Base-by-base conservation (phyloP, 2,888 invertebrate species). In the Drosophila silvestris region DNA sequence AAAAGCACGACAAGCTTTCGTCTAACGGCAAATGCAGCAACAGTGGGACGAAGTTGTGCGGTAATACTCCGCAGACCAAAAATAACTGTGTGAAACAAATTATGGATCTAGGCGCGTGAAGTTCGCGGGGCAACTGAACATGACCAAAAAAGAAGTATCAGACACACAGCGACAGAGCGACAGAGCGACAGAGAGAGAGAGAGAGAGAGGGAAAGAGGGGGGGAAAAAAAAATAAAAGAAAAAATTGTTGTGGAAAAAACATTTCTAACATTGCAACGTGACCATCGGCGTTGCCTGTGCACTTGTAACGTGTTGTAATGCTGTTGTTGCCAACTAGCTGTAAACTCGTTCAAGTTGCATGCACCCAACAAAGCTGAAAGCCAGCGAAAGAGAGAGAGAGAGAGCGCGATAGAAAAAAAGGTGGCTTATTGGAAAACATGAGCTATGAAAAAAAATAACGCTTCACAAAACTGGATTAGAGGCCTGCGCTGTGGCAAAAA, bases 211-310 rank as follows among this genome's bases (percentile, higher is more conserved):
- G n/a, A 10, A 5, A 41, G 22, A 53, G n/a, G 5, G 28, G 51
- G n/a, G 26, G 26, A 28, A 19, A 3, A 7, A 7, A 44, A 22
- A 44, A 33, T 33, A 33, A 50, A 28, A 9, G 6, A n/a, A 54
- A 28, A 33, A 53, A n/a, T 16, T 51, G 54, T 60, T 52, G 28
- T 54, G 30, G 33, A 52, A 61, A 62, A 65, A 65, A 65, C 54
- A 72, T 77, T 74, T 76, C 83, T 83, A 88, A 86, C 88, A 83
- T 88, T 88, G 85, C 85, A 87, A 83, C 82, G 83, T 85, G 85
- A 85, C 85, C 87, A 83, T 87, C 87, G 77, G 58, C 70, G 67
- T 70, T 86, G 79, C 70, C 79, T 86, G 78, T 87, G 85, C 89
- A 89, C 86, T 86, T 86, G 89, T 82, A 83, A 83, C 83, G 71